These are phyloP conservation scores for Mesochorus sp. DNA, from an alignment of 2,888 invertebrate genomes.

Conservation along the genomic window DNA sequence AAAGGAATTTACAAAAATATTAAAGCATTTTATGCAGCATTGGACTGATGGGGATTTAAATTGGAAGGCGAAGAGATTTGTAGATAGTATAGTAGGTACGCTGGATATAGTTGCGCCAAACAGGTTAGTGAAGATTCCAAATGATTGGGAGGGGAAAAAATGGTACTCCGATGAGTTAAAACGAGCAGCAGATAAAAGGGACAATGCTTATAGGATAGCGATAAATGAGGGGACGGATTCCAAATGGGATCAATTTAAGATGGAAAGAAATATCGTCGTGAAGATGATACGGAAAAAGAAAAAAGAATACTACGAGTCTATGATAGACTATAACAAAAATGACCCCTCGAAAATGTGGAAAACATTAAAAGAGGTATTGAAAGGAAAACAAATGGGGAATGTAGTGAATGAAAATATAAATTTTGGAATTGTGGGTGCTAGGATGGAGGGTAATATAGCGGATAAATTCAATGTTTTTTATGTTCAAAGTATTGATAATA, in stretches of 20 bases:
- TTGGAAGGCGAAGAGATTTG: not conserved
- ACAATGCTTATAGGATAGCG: not conserved
- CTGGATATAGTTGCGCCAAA: not conserved
- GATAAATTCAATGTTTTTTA: constrained; percentile 36
- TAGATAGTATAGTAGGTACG: not conserved
- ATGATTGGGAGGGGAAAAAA: constrained; percentile 12
- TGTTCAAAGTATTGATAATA: constrained; percentile 20
- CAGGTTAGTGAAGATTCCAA: not conserved
- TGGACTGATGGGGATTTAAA: no score
- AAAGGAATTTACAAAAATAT: no score
- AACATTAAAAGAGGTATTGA: constrained; percentile 22
- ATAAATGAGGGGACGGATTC: not conserved
- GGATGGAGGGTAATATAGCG: constrained; percentile 11
- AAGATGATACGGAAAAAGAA: constrained; percentile 38
- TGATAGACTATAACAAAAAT: not conserved
- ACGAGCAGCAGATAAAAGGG: not conserved
- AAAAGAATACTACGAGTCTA: not conserved
- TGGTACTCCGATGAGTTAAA: constrained; percentile 21
- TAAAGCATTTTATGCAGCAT: no score
- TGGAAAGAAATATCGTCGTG: constrained; percentile 21
- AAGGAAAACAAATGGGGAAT: constrained; percentile 12
- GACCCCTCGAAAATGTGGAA: constrained; percentile 1
- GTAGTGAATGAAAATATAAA: constrained; percentile 3
- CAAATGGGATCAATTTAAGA: constrained; percentile 28
- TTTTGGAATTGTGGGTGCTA: constrained; percentile 21